These are phyloP conservation scores for Panurus biarmicus DNA, from an alignment of 2,113 vertebrate genomes.

Conservation along the genomic window DNA sequence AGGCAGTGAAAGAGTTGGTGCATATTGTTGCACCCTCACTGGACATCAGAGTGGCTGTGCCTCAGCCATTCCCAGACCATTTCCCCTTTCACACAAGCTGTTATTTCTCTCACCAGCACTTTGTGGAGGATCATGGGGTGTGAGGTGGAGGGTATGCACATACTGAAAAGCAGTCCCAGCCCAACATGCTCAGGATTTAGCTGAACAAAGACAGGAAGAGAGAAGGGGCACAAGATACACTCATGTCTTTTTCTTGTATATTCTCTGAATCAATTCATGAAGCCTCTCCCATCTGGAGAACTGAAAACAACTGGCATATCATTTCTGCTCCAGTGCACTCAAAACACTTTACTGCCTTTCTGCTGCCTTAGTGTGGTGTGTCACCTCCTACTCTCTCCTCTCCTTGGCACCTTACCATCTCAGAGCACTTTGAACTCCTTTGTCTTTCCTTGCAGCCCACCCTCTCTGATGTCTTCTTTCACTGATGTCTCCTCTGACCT, in stretches of 20 bases:
- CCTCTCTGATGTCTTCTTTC: neutral
- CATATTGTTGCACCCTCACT: neutral
- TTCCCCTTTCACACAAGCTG: neutral
- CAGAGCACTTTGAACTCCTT: neutral
- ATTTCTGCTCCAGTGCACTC: neutral
- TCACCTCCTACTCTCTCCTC: neutral
- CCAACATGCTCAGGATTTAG: neutral
- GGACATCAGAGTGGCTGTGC: neutral
- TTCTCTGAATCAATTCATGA: neutral
- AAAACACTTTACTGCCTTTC: conserved; percentile 4
- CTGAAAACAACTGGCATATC: neutral
- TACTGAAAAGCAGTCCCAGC: neutral
- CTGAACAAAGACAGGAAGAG: neutral
- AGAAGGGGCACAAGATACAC: neutral
- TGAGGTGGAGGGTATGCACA: neutral
- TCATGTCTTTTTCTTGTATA: neutral
- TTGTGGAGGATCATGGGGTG: neutral
- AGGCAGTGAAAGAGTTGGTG: neutral
- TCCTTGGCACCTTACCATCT: neutral
- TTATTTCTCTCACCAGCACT: neutral
- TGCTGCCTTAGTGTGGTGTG: neutral
- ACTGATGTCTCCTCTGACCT: neutral
- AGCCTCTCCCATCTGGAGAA: neutral
- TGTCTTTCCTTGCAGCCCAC: neutral
- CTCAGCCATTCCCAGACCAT: neutral